These are phyloP conservation scores for Hemicentrotus pulcherrimus DNA, from an alignment of 35 echinoderm and acorn worm genomes.

Conservation along the genomic window DNA sequence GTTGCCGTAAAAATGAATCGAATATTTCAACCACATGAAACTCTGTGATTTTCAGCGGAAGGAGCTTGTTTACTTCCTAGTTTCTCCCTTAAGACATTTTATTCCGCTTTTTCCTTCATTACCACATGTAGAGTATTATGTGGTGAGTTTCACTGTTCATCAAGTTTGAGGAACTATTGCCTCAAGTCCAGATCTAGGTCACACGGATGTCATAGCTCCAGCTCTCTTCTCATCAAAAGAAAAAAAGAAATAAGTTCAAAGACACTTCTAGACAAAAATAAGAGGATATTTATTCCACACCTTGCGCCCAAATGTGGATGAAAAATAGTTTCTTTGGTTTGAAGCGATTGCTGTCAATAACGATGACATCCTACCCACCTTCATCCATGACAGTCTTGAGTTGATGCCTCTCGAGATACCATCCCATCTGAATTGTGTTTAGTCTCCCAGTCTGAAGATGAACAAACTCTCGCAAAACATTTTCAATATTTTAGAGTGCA, in stretches of 20 bases:
- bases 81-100: background rate
- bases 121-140: background rate
- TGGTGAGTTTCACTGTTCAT: background rate
- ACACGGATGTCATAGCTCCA: background rate
- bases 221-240: background rate
- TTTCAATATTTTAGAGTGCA: too few relatives aligned
- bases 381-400: background rate
- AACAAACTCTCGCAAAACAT: too few relatives aligned
- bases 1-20: background rate
- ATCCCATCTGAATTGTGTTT: background rate
- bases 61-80: background rate
- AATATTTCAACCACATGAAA: background rate
- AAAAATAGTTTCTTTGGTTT: background rate
- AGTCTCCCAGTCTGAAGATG: background rate
- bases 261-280: background rate
- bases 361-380: background rate
- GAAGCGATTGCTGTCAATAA: background rate
- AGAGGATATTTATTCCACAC: background rate
- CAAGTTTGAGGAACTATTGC: background rate
- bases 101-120: background rate
- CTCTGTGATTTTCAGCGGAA: background rate
- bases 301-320: conserved; percentile 7
- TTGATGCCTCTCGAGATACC: background rate
- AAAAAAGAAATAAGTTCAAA: background rate
- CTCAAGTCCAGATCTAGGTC: background rate